Base-by-base conservation (phyloP, 2,888 invertebrate species). In the Trachelus tabidus region DNA sequence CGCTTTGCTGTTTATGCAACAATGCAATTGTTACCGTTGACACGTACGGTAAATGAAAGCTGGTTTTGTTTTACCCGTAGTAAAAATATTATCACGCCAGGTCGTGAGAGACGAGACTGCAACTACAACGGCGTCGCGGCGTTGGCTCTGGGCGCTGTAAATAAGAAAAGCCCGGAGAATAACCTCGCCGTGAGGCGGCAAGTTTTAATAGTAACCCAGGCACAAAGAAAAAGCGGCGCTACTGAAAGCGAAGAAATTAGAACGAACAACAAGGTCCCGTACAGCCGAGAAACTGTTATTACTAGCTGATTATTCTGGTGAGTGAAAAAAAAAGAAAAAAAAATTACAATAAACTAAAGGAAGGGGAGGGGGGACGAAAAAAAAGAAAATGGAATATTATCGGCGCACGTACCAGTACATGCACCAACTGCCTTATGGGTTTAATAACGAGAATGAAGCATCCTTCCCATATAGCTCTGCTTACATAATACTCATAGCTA, bases 181-280 rank as follows among this genome's bases (percentile, higher is more conserved):
- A 56, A 23, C 6, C 56, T 71, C 31, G 12, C 71, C 71, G 71
- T 31, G 71, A 31, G 31, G 31, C 71, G 71, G 71, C 33, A 81
- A 81, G 80, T 80, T 81, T 81, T 81, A 81, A 81, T 80, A 81
- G 81, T 73, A 76, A 69, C 76, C 76, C 75, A 74, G 23, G 75
- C 23, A 76, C 80, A 79, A 81, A 80, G 78, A 78, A 73, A 69
- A 80, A 56, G 56, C 71, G 31, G 9, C 31, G 71, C 33, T 71
- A 71, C 23, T 77, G 80, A 80, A 77, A 80, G 78, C 74, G 33
- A 74, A 71, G 75, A 74, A 73, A 81, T 81, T 81, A 79, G 73
- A 73, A 73, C 78, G 73, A 73, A 79, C 78, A 78, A 80, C 78
- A 80, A 73, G 76, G 75, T 77, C 34, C 75, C 15, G 75, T 35